Base-by-base conservation (phyloP, 2,113 vertebrate genomes). In the Tympanuchus pallidicinctus region DNA sequence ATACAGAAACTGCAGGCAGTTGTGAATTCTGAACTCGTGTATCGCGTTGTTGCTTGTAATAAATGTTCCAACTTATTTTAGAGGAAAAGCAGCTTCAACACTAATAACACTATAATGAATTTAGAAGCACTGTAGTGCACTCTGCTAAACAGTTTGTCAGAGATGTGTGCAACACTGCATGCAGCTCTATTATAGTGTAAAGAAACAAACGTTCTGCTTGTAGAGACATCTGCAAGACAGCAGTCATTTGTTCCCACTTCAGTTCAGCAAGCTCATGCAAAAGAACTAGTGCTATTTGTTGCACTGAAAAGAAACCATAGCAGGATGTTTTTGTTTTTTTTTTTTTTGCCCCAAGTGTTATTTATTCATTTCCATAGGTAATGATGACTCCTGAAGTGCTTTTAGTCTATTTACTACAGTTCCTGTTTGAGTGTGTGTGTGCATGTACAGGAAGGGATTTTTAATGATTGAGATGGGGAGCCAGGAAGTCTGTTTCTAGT, bases 391-490 rank as follows among this genome's bases (percentile, higher is more conserved):
- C 38, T 79, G 22, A 54, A 38, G n/a, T 12, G 7, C 36, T 70
- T 73, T 67, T 61, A 25, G 8, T 70, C 48, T 47, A 0, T 43
- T 86, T 70, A 66, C 24, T 45, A 20, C 19, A 54, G 40, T 77
- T 90, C 78, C 27, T 69, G 56, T 93, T 78, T 74, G 11, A 48
- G n/a, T 4, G 1, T 74, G 22, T 78, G 20, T 74, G 20, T 27
- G 22, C 24, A 19, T 64, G 48, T 81, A 47, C 56, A 78, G 82
- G 82, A 95, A 94, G 52, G 42, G 72, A 13, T 78, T 78, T 74
- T 30, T 93, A 89, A 88, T 15, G 21, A 12, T 82, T 83, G 77
- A 81, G 70, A 86, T 54, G 90, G 76, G 69, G 52, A 89, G 66
- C 70, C 88, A 84, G 70, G 66, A 94, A 75, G 11, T 72, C 47